Percentiles rank a stretch among this genome's conserved stretches.
phyloP scores from a whole-genome alignment of 64 coral and sea anemone species.

The Astreopora myriophthalma region DNA sequence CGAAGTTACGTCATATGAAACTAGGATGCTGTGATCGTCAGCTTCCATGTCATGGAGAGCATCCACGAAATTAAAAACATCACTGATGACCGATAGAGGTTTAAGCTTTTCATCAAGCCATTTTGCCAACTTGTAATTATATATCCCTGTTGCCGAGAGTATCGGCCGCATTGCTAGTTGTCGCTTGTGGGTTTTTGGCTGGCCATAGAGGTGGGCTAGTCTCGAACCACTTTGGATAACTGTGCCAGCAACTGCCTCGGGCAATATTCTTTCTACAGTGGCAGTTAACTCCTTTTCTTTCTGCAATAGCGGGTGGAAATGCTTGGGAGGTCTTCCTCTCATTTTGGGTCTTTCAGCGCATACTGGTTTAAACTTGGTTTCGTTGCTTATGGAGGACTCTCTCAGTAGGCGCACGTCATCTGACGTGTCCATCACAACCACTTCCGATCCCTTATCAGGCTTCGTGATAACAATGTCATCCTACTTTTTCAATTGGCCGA shows the following conservation, averaged over 20 bases:
- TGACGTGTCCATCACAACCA: slow-evolving; percentile 40
- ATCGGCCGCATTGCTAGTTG: no score
- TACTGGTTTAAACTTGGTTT: not conserved
- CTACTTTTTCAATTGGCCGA: no score
- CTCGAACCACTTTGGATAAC: not conserved
- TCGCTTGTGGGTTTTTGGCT: slow-evolving; percentile 21
- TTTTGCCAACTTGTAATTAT: no score
- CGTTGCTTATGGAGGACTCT: not conserved
- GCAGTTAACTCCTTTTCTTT: slow-evolving; percentile 5
- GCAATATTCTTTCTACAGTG: not conserved
- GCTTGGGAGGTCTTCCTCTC: not conserved
- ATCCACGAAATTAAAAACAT: no score
- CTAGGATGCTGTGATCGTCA: no score
- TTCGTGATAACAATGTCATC: no score
- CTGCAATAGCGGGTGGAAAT: slow-evolving; percentile 5
- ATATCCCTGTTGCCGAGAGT: no score
- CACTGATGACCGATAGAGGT: no score
- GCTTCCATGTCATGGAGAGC: no score
- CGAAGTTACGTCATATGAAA: no score
- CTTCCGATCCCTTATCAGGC: not conserved
- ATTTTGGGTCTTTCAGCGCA: not conserved
- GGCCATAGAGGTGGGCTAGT: slow-evolving; percentile 8
- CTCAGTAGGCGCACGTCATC: not conserved
- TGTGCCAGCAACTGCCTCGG: not conserved
- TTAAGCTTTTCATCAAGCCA: no score